Conservation (phyloP, 2,113 vertebrate genomes). For the Pelodiscus sinensis region DNA sequence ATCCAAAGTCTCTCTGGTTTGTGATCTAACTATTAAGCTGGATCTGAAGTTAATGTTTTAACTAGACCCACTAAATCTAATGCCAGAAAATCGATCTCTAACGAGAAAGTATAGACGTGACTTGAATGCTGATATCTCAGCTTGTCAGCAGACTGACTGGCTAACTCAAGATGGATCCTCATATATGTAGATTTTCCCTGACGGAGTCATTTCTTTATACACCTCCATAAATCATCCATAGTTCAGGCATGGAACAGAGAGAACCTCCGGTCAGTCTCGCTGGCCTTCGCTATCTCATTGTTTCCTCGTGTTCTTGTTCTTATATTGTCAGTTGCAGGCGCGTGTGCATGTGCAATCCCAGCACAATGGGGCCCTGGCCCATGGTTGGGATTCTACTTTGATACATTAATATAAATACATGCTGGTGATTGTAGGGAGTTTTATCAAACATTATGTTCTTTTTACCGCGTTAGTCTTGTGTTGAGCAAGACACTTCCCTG, state of each 20-base stretch:
- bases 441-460: background rate
- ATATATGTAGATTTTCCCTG: background rate
- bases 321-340: background rate
- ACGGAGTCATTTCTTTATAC: background rate
- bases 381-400: rapidly evolving
- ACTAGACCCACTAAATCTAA: too few species aligned
- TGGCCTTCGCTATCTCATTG: background rate
- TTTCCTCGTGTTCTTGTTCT: background rate
- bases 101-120: too few species aligned
- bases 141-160: background rate
- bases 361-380: background rate
- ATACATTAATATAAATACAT: background rate
- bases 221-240: background rate
- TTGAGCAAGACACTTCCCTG: background rate
- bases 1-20: background rate
- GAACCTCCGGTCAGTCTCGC: too few species aligned
- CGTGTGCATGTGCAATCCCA: too few species aligned
- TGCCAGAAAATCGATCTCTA: too few species aligned
- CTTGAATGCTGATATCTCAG: background rate
- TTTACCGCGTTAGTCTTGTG: rapidly evolving
- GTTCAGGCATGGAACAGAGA: background rate
- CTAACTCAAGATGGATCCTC: background rate
- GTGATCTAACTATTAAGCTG: background rate
- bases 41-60: background rate
- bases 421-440: background rate